Percentiles rank a stretch among this genome's conserved stretches.
phyloP scores from a whole-genome alignment of 2,797 vertebrate species.

The Hybognathus amarus region DNA sequence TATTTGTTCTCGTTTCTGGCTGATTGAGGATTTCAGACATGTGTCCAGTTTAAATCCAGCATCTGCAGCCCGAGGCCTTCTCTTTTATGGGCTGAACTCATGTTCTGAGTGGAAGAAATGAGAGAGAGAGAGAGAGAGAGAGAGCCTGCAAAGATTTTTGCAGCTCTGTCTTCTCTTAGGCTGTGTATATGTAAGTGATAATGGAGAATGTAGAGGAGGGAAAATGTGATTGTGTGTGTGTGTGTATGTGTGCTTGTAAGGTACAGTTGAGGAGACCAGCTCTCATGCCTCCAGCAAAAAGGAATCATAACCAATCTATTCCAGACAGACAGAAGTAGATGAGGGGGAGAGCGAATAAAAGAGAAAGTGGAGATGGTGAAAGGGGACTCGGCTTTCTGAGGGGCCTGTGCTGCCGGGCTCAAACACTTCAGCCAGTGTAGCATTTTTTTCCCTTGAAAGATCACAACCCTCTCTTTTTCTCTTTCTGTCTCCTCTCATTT shows the following conservation, averaged over 20 bases:
- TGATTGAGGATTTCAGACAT: slow-evolving; percentile 54
- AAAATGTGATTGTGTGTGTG: slow-evolving; percentile 27
- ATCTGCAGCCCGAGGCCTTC: slow-evolving; percentile 42
- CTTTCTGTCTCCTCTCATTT: slow-evolving; percentile 22
- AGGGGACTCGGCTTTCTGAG: slow-evolving; percentile 31
- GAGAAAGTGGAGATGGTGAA: slow-evolving; percentile 36
- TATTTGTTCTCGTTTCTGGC: slow-evolving; percentile 51
- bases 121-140: not conserved
- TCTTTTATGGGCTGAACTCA: slow-evolving; percentile 46
- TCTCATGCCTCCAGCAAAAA: slow-evolving; percentile 48
- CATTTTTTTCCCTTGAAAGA: slow-evolving; percentile 19
- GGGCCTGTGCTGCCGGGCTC: slow-evolving; percentile 7
- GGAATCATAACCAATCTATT: slow-evolving; percentile 56
- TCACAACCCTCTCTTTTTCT: slow-evolving; percentile 17
- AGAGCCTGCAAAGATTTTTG: slow-evolving; percentile 31
- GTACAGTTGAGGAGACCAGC: slow-evolving; percentile 42
- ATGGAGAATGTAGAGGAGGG: slow-evolving; percentile 42
- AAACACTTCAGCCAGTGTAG: slow-evolving; percentile 21
- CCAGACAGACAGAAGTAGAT: slow-evolving; percentile 49
- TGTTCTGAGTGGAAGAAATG: slow-evolving; percentile 11
- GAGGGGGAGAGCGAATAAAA: slow-evolving; percentile 20
- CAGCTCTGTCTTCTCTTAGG: slow-evolving; percentile 46
- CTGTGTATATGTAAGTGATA: slow-evolving; percentile 55
- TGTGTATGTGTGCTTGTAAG: slow-evolving; percentile 21
- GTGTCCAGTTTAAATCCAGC: slow-evolving; percentile 55